Evolutionary conservation across 2,888 invertebrate genomes (phyloP).

Genomic region (Chloromyia formosa): DNA sequence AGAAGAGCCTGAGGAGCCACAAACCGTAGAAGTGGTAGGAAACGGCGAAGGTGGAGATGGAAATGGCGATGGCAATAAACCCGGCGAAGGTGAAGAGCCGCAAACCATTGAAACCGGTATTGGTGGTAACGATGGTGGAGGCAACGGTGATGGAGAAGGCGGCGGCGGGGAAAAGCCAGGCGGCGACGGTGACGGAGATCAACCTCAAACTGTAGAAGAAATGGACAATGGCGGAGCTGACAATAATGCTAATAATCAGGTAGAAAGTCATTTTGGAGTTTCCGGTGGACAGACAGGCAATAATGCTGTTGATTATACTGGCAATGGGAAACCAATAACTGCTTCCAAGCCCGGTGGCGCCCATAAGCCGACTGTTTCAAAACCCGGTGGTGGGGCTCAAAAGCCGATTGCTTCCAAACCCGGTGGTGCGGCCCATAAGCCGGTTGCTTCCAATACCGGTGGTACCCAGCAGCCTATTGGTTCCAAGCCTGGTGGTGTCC

Average conservation of each 20-base stretch:
- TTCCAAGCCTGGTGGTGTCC: no score
- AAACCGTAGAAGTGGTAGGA: conserved; percentile 16
- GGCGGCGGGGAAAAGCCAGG: not conserved
- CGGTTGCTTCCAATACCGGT: no score
- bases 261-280: no score
- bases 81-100: conserved; percentile 13
- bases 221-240: conserved; percentile 8
- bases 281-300: no score
- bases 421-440: no score
- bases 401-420: not conserved
- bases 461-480: no score
- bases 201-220: conserved; percentile 28
- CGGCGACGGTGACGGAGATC: not conserved
- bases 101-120: not conserved
- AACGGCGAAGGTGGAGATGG: conserved; percentile 21
- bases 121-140: not conserved
- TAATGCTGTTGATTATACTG: not conserved
- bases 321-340: not conserved
- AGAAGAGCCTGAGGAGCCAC: conserved; percentile 17
- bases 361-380: no score
- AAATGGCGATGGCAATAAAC: not conserved
- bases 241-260: not conserved
- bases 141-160: not conserved
- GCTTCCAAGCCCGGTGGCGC: no score
- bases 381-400: not conserved